Evolutionary conservation across 2,888 invertebrate species (phyloP).

Genomic region (Drosophila nr. fundita): DNA sequence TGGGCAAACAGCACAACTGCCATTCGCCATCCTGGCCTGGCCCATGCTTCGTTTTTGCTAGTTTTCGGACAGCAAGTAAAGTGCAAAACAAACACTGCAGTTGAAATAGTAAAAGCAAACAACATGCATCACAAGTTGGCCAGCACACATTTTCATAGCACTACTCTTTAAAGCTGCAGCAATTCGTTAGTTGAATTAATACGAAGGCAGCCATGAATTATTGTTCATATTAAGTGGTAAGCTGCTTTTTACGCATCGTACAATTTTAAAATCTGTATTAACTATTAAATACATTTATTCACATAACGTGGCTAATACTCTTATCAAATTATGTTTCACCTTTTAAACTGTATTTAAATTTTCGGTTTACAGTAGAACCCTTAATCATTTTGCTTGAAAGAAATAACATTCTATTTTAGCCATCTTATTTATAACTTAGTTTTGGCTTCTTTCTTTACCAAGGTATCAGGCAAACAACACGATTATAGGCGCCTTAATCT

Average conservation of each 20-base stretch:
- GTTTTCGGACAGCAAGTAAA: constrained; percentile 60
- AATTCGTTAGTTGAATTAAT: constrained; percentile 24
- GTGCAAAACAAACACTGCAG: constrained; percentile 68
- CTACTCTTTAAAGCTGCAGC: constrained; percentile 16
- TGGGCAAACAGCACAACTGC: constrained; percentile 57
- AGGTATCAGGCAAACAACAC: constrained; percentile 18
- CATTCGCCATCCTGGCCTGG: constrained; percentile 15
- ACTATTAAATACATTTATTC: background rate
- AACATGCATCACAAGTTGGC: constrained; percentile 44
- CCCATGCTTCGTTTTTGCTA: constrained; percentile 12
- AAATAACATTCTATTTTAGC: constrained; percentile 36
- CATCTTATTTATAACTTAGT: constrained; percentile 49
- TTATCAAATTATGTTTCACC: background rate
- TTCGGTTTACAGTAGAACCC: constrained; percentile 10
- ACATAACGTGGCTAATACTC: background rate
- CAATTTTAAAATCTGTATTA: background rate
- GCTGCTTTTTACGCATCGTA: background rate
- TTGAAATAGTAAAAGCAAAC: constrained; percentile 59
- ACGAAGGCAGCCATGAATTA: background rate
- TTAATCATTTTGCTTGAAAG: constrained; percentile 36
- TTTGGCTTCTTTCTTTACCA: constrained; percentile 16
- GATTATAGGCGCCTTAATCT: constrained; percentile 61
- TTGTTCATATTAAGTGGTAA: background rate
- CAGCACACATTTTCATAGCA: constrained; percentile 33
- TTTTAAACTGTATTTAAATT: constrained; percentile 6